These are phyloP conservation scores for Cryptocephalus primarius DNA, from an alignment of 2,888 invertebrate genomes.

Conservation along the genomic window DNA sequence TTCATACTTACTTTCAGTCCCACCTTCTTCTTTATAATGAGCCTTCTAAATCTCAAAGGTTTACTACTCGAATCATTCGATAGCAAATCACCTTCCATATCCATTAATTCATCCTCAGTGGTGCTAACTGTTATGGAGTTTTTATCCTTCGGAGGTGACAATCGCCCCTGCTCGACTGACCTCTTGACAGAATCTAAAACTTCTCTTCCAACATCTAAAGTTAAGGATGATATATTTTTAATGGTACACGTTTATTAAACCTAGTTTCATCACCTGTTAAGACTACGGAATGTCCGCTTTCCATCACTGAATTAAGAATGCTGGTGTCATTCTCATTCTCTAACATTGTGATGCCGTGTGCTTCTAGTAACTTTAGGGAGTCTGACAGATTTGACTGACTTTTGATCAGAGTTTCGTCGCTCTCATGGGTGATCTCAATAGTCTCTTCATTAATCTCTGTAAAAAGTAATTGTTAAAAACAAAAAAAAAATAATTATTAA, in stretches of 20 bases:
- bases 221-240: not conserved
- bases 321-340: slow-evolving; percentile 52
- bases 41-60: slow-evolving; percentile 18
- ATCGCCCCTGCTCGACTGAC: slow-evolving; percentile 23
- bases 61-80: not conserved
- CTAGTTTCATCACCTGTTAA: slow-evolving; percentile 49
- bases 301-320: slow-evolving; percentile 67
- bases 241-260: not conserved
- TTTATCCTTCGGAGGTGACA: slow-evolving; percentile 32
- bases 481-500: too few relatives aligned
- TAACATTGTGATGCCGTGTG: slow-evolving; percentile 76
- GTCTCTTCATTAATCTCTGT: too few relatives aligned
- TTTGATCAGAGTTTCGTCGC: not conserved
- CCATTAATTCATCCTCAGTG: slow-evolving; percentile 42
- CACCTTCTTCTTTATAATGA: slow-evolving; percentile 32
- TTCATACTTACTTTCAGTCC: too few relatives aligned
- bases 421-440: not conserved
- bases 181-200: slow-evolving; percentile 50
- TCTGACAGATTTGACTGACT: not conserved
- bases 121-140: slow-evolving; percentile 36
- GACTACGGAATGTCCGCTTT: slow-evolving; percentile 76
- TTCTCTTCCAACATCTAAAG: slow-evolving; percentile 62
- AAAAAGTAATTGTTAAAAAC: too few relatives aligned
- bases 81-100: slow-evolving; percentile 22
- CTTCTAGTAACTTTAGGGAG: not conserved